These are phyloP conservation scores for Raja brachyura DNA, from an alignment of 2,113 vertebrate species.

Conservation along the genomic window DNA sequence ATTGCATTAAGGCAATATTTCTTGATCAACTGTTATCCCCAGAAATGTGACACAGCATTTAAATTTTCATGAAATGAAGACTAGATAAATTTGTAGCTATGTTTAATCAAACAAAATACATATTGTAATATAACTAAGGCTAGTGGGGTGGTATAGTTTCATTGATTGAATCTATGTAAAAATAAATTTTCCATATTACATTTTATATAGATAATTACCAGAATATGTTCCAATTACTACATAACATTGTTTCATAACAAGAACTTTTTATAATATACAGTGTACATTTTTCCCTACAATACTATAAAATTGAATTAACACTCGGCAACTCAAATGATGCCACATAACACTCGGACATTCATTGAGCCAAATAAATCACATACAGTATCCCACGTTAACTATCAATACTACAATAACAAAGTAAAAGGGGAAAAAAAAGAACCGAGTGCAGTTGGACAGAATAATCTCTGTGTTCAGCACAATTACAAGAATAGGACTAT, in stretches of 20 bases:
- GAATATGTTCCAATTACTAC: background rate
- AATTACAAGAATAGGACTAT: background rate
- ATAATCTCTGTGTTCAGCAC: background rate
- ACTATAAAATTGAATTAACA: background rate
- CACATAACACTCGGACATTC: background rate
- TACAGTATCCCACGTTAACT: background rate
- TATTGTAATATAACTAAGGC: slow-evolving; percentile 11
- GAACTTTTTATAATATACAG: background rate
- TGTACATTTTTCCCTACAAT: background rate
- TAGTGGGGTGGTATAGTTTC: background rate
- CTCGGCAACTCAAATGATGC: background rate
- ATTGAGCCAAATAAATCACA: background rate
- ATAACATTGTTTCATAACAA: slow-evolving; percentile 4
- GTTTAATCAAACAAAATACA: slow-evolving; percentile 29
- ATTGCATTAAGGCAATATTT: slow-evolving; percentile 96
- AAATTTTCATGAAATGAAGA: slow-evolving; percentile 61
- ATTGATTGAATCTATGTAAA: background rate
- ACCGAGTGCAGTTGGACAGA: background rate
- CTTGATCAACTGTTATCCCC: slow-evolving; percentile 70
- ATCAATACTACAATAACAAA: background rate
- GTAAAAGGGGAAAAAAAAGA: background rate
- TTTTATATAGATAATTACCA: slow-evolving; percentile 16
- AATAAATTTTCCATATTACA: slow-evolving; percentile 29
- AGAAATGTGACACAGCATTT: slow-evolving; percentile 73
- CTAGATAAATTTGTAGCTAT: slow-evolving; percentile 17